A percentile compares a stretch with the other conserved stretches of the same genome.
These are phyloP conservation scores for Phyllostomus hastatus DNA, from an alignment of 2,113 vertebrate species.

Conservation along the genomic window DNA sequence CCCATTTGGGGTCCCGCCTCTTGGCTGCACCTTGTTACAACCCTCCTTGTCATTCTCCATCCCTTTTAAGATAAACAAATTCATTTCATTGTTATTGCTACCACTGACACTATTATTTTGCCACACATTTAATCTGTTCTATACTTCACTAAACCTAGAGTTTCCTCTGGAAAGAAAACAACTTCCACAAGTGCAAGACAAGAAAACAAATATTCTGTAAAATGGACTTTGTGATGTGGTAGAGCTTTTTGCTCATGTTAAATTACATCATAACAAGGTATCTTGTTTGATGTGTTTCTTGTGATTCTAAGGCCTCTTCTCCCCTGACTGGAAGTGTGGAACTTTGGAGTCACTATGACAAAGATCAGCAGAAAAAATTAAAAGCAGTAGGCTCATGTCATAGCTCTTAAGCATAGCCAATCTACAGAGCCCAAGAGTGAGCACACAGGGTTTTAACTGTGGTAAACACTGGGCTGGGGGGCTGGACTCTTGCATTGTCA, in stretches of 20 bases:
- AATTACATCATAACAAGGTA: background rate
- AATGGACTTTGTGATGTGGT: background rate
- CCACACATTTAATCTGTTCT: background rate
- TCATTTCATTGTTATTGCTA: background rate
- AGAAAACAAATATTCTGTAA: background rate
- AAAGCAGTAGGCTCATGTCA: too few relatives aligned
- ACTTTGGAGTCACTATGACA: background rate
- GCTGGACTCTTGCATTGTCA: background rate
- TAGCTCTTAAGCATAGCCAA: background rate
- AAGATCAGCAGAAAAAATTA: background rate
- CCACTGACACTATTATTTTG: background rate
- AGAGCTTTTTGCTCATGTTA: background rate
- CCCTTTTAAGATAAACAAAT: background rate
- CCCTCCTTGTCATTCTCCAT: background rate
- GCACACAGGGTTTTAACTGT: background rate
- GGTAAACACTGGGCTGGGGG: accelerated
- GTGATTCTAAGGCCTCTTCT: background rate
- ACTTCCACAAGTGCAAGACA: background rate
- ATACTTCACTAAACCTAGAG: background rate
- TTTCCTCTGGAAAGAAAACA: background rate
- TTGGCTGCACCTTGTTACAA: background rate
- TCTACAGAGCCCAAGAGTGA: background rate
- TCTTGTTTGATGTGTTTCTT: accelerated
- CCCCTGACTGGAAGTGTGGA: background rate
- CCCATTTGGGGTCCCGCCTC: too few relatives aligned